A percentile compares a stretch with the other conserved stretches of the same genome.
Conservation (phyloP, 92 coral and sea anemone genomes). For the Umimayanthus chanpuru region DNA sequence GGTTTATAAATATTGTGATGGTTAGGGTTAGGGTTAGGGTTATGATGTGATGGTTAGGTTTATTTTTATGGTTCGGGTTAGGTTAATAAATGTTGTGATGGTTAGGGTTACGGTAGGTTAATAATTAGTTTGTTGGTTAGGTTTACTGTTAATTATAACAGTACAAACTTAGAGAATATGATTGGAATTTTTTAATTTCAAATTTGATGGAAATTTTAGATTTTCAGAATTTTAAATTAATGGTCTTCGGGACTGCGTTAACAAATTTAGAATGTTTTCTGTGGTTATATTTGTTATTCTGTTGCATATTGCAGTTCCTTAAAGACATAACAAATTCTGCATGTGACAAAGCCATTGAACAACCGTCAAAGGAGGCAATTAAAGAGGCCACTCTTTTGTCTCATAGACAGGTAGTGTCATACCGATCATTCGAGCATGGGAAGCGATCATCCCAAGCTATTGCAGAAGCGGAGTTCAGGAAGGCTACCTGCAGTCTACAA, state of each 20-base stretch:
- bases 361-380: slow-evolving; percentile 43
- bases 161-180: no score
- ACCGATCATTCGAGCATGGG: slow-evolving; percentile 56
- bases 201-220: no score
- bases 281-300: slow-evolving; percentile 6
- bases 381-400: slow-evolving; percentile 32
- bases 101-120: no score
- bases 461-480: slow-evolving; percentile 43
- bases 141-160: no score
- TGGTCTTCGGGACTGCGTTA: no score
- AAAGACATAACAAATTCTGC: slow-evolving; percentile 50
- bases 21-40: background rate
- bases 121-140: no score
- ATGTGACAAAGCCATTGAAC: slow-evolving; percentile 56
- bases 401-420: slow-evolving; percentile 52
- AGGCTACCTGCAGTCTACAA: slow-evolving; percentile 35
- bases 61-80: background rate
- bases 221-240: no score
- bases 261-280: slow-evolving; percentile 1
- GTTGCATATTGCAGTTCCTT: slow-evolving; percentile 48
- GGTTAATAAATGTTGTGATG: background rate
- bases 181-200: no score
- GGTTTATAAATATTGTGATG: background rate
- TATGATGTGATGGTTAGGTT: background rate
- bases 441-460: slow-evolving; percentile 54